These are phyloP conservation scores for Nomada ruficornis DNA, from an alignment of 2,888 invertebrate species.

Conservation along the genomic window DNA sequence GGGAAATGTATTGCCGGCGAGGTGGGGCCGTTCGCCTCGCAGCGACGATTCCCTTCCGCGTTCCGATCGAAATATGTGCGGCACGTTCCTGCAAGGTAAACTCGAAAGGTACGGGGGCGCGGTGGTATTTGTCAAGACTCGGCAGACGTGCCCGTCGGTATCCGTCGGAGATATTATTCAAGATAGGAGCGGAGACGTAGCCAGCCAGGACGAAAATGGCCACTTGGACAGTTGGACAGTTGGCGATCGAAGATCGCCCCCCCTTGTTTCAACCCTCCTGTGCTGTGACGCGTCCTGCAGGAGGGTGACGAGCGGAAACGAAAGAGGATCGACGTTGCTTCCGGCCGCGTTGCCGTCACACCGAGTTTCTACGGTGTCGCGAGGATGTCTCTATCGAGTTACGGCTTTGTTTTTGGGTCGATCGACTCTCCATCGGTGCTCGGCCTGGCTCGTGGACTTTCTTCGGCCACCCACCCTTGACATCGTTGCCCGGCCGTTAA, in stretches of 20 bases:
- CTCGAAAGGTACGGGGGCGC: conserved; percentile 65
- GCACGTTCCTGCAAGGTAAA: conserved; percentile 70
- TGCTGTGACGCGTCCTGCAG: not conserved
- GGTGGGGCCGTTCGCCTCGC: conserved; percentile 16
- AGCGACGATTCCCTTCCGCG: conserved; percentile 59
- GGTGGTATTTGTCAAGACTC: conserved; percentile 73
- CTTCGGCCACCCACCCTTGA: conserved; percentile 52
- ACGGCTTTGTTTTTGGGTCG: conserved; percentile 74
- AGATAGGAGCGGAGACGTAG: conserved; percentile 62
- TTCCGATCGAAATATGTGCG: conserved; percentile 66
- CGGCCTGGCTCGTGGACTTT: conserved; percentile 35
- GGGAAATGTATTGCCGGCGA: conserved; percentile 46
- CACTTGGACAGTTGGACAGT: conserved; percentile 79
- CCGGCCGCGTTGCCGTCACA: conserved; percentile 53
- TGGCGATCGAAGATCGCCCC: conserved; percentile 52
- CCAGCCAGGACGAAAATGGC: conserved; percentile 68
- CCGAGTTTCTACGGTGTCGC: conserved; percentile 59
- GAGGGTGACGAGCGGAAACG: conserved; percentile 43
- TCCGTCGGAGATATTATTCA: conserved; percentile 75
- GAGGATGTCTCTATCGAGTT: conserved; percentile 77
- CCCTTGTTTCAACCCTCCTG: not conserved
- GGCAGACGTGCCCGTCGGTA: conserved; percentile 68
- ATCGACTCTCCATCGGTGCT: conserved; percentile 62
- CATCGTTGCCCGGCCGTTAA: conserved; percentile 36
- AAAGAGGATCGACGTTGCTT: conserved; percentile 38